Evolutionary conservation across 1,140 invertebrate species (phyloP).

Genomic region (Ostrea denselamellosa): DNA sequence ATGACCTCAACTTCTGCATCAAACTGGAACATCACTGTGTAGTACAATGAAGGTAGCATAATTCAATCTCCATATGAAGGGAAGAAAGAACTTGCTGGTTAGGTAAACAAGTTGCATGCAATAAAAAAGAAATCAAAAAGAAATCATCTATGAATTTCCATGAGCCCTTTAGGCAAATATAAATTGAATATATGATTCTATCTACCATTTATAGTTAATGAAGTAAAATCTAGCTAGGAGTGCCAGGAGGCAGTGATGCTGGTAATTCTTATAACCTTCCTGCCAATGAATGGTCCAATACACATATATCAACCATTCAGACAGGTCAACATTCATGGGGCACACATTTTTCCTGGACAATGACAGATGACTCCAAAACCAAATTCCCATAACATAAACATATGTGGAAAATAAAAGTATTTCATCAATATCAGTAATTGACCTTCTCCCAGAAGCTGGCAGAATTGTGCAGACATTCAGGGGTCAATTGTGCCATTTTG

Average conservation of each 20-base stretch:
- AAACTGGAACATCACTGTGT: background rate
- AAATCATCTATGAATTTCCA: too few relatives aligned
- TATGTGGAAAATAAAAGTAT: constrained; percentile 30
- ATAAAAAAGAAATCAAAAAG: background rate
- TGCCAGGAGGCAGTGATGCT: too few relatives aligned
- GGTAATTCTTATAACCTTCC: background rate
- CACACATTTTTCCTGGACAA: constrained; percentile 13
- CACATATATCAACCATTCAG: background rate
- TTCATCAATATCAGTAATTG: constrained; percentile 38
- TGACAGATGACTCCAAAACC: constrained; percentile 22
- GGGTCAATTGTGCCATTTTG: constrained; percentile 31
- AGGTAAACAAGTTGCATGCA: background rate
- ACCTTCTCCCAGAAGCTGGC: constrained; percentile 23
- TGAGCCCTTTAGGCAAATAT: too few relatives aligned
- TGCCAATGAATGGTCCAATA: background rate
- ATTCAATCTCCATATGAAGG: too few relatives aligned
- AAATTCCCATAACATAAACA: constrained; percentile 37
- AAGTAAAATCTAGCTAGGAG: too few relatives aligned
- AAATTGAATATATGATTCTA: too few relatives aligned
- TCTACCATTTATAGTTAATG: too few relatives aligned
- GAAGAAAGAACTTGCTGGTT: too few relatives aligned
- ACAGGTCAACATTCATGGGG: background rate
- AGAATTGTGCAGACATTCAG: constrained; percentile 5
- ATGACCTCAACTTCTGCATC: constrained; percentile 1
- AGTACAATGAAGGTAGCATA: too few relatives aligned